Percentiles rank a stretch among this genome's conserved stretches.
phyloP scores from a whole-genome alignment of 2,888 invertebrate genomes.

The Ariolimax columbianus region DNA sequence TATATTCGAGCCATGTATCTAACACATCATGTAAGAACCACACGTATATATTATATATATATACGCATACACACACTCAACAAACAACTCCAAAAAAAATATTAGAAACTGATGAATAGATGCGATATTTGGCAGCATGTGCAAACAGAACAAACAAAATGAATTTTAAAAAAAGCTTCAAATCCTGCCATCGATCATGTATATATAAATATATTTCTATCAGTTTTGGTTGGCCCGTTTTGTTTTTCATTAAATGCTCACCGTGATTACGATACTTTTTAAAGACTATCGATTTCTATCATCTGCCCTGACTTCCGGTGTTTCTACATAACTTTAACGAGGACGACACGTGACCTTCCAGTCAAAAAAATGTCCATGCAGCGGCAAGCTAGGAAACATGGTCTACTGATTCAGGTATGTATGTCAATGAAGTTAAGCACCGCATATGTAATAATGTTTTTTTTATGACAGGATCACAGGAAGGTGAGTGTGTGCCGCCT shows the following conservation, averaged over 20 bases:
- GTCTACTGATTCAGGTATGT: background rate
- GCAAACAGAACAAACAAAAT: background rate
- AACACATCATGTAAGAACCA: too few species aligned
- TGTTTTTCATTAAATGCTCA: background rate
- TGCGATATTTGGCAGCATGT: slow-evolving; percentile 1
- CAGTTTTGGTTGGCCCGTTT: background rate
- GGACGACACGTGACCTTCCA: background rate
- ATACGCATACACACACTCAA: too few species aligned
- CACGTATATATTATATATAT: too few species aligned
- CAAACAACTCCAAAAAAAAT: background rate
- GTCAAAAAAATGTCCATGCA: too few species aligned
- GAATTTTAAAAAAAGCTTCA: background rate
- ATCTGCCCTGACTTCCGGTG: slow-evolving; percentile 1
- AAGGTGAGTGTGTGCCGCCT: background rate
- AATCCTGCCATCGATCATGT: background rate
- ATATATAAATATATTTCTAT: background rate
- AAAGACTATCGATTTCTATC: background rate
- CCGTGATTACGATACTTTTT: background rate
- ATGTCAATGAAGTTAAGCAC: background rate
- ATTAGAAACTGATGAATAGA: background rate
- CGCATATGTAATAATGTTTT: background rate
- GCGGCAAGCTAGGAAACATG: background rate
- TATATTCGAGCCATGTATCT: too few species aligned
- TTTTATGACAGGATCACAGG: background rate
- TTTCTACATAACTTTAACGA: background rate